Conservation (phyloP, 1,140 invertebrate genomes). For the Pseudomyrmex dendroicus region DNA sequence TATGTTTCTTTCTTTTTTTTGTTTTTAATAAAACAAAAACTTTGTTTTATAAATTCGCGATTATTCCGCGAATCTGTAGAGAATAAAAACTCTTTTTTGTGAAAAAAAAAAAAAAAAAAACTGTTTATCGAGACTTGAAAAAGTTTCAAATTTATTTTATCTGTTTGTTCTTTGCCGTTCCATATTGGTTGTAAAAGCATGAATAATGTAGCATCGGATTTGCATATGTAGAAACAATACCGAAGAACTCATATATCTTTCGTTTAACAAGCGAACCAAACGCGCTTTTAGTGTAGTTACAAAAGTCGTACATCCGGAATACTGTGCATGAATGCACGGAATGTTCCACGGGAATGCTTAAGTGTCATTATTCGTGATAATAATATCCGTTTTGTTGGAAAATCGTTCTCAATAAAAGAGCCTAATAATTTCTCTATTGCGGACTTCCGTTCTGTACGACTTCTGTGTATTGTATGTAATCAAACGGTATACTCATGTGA, state of each 20-base stretch:
- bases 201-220: no score
- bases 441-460: neutral
- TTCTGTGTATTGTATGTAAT: constrained; percentile 10
- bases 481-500: neutral
- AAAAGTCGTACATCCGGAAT: neutral
- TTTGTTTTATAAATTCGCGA: neutral
- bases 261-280: constrained; percentile 27
- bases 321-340: neutral
- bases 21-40: neutral
- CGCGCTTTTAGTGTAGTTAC: neutral
- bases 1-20: neutral
- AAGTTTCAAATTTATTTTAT: neutral
- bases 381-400: constrained; percentile 6
- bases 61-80: neutral
- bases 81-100: neutral
- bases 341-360: constrained; percentile 18
- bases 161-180: no score
- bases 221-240: no score
- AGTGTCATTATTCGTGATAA: constrained; percentile 24
- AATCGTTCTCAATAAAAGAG: constrained; percentile 22
- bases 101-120: no score
- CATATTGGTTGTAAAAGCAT: no score
- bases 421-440: neutral
- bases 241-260: no score
- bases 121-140: neutral